A percentile compares a stretch with the other conserved stretches of the same genome.
Conservation (phyloP, 2,797 vertebrate species). For the Trachurus trachurus region DNA sequence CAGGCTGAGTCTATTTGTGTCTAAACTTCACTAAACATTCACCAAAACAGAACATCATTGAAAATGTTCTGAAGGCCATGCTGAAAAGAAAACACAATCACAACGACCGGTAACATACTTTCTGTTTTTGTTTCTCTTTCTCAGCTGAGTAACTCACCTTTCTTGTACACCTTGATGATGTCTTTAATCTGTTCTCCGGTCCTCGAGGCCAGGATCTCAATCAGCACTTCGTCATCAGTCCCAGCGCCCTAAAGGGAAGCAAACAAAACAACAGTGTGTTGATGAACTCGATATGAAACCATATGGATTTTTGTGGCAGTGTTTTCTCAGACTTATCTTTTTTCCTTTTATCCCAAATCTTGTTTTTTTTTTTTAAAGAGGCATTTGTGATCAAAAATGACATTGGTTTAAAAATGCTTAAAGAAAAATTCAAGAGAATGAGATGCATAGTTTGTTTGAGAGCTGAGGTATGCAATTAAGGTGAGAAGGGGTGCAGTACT, state of each 20-base stretch:
- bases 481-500: neutral
- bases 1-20: no score
- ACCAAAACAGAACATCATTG: no score
- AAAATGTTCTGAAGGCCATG: no score
- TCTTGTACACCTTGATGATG: conserved; percentile 91
- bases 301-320: neutral
- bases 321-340: neutral
- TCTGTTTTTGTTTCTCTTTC: conserved; percentile 11
- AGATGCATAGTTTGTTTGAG: neutral
- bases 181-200: conserved; percentile 87
- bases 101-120: conserved; percentile 1
- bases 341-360: neutral
- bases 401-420: neutral
- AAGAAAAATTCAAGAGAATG: neutral
- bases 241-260: conserved; percentile 90
- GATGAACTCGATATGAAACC: conserved; percentile 13
- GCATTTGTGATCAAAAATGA: neutral
- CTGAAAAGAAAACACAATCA: no score
- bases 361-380: neutral
- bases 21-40: no score
- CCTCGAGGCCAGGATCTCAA: conserved; percentile 96
- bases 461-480: conserved; percentile 5
- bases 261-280: conserved; percentile 27
- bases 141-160: conserved; percentile 84
- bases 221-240: conserved; percentile 93